Conservation (phyloP, 2,797 vertebrate genomes). For the Poecile montanus region DNA sequence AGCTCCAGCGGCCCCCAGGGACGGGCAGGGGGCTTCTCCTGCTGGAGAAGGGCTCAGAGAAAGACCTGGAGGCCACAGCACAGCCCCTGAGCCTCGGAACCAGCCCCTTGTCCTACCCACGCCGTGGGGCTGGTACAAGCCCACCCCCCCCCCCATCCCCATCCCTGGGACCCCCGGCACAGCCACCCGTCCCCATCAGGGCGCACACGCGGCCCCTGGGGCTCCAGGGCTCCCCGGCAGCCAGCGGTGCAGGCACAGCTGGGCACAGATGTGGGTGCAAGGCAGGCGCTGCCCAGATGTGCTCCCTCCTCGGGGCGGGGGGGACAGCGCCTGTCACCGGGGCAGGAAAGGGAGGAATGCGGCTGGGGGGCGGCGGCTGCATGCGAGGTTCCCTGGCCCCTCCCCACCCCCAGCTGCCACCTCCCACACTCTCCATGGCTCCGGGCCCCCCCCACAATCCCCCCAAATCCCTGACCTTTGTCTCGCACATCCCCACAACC, state of each 20-base stretch:
- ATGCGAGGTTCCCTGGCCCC: background rate
- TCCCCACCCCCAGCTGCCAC: background rate
- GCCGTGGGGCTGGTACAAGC: rapidly evolving
- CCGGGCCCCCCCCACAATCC: background rate
- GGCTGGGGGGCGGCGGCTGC: background rate
- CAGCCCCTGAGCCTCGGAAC: background rate
- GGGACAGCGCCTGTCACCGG: rapidly evolving
- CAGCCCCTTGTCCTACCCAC: no score
- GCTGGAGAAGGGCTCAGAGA: background rate
- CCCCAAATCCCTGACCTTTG: background rate
- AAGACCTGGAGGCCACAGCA: background rate
- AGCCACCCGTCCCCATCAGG: rapidly evolving
- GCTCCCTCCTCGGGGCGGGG: background rate
- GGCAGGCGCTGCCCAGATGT: background rate
- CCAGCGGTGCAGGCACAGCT: background rate
- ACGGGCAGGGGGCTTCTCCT: background rate
- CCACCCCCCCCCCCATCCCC: background rate
- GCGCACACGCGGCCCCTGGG: rapidly evolving
- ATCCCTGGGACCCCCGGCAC: background rate
- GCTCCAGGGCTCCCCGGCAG: background rate
- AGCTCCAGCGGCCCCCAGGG: background rate
- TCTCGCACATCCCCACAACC: background rate
- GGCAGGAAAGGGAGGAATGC: background rate
- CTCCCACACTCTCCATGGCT: background rate
- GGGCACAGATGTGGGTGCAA: background rate